A percentile compares a stretch with the other conserved stretches of the same genome.
These are phyloP conservation scores for Anabacerthia variegaticeps DNA, from an alignment of 2,797 vertebrate species.

Conservation along the genomic window DNA sequence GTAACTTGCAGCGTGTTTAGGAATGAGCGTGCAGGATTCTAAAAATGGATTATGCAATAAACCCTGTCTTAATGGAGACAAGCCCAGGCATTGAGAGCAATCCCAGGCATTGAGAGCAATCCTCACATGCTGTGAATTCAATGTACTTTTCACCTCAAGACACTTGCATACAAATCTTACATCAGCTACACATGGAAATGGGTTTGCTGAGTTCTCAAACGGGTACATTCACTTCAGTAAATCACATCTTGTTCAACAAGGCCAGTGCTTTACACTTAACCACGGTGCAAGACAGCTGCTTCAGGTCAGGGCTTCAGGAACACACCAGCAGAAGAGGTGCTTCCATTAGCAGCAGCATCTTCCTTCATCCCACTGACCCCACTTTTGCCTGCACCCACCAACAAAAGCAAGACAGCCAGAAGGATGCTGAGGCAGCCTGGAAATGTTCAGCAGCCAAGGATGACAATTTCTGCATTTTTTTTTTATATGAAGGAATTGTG, in stretches of 20 bases:
- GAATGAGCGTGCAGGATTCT: not conserved
- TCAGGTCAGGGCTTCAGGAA: not conserved
- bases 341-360: not conserved
- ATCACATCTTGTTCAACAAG: not conserved
- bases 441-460: not conserved
- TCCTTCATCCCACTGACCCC: not conserved
- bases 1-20: not conserved
- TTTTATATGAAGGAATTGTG: fast-evolving
- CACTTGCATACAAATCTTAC: not conserved
- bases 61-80: slow-evolving; percentile 23
- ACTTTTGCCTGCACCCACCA: not conserved
- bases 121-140: not conserved
- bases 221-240: not conserved
- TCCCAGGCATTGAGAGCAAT: not conserved
- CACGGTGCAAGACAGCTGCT: not conserved
- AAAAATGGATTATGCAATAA: slow-evolving; percentile 57
- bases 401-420: not conserved
- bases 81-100: slow-evolving; percentile 3
- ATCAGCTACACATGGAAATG: not conserved
- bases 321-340: not conserved
- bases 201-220: not conserved
- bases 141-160: slow-evolving; percentile 31
- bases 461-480: not conserved
- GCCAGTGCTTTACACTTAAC: not conserved
- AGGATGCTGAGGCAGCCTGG: not conserved